These are phyloP conservation scores for Dipus sagitta DNA, from an alignment of 2,797 vertebrate species.

Conservation along the genomic window DNA sequence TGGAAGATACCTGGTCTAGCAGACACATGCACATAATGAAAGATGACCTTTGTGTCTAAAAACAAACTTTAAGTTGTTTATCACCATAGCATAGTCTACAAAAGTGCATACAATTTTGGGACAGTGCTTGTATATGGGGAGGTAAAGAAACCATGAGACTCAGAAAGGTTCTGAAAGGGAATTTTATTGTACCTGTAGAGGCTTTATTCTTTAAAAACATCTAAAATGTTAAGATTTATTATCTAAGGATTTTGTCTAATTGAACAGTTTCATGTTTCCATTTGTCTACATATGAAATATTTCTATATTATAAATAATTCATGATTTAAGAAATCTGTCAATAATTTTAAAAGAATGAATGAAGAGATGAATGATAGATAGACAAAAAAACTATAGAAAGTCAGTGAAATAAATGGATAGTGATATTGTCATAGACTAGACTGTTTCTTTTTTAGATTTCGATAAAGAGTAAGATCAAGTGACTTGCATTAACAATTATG, in stretches of 20 bases:
- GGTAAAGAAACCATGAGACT: background rate
- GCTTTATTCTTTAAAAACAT: background rate
- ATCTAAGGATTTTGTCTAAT: background rate
- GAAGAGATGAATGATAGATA: background rate
- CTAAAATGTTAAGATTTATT: constrained; percentile 44
- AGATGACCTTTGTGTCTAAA: background rate
- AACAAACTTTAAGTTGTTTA: background rate
- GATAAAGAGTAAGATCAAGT: background rate
- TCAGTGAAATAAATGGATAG: background rate
- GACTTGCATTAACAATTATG: background rate
- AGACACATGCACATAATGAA: background rate
- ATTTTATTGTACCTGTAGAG: background rate
- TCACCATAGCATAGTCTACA: background rate
- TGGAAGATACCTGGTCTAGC: constrained; percentile 1
- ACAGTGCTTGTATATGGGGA: background rate
- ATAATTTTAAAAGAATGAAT: constrained; percentile 2
- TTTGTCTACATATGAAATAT: constrained; percentile 13
- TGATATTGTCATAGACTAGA: background rate
- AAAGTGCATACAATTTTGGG: constrained; percentile 47
- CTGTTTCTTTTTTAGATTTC: constrained; percentile 15
- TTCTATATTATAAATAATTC: constrained; percentile 41
- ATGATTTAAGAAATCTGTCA: background rate
- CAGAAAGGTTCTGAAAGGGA: background rate
- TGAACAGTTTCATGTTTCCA: constrained; percentile 15
- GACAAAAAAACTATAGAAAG: constrained; percentile 2